Conservation (phyloP, 2,113 vertebrate genomes). For the Pachyramphus minor region DNA sequence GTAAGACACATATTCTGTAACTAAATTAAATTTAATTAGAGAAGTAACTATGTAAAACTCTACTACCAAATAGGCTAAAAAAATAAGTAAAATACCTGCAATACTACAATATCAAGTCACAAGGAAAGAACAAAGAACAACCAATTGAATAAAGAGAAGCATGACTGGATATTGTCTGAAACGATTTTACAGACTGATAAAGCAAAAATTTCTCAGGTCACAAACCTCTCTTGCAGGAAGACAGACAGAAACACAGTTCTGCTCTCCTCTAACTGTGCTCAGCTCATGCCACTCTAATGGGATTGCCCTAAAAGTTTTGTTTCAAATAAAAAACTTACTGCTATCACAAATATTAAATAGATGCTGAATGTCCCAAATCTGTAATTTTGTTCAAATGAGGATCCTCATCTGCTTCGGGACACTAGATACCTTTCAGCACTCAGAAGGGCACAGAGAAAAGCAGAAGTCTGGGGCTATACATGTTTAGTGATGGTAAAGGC, state of each 20-base stretch:
- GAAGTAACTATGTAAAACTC: not conserved
- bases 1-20: not conserved
- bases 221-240: not conserved
- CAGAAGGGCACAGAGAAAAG: not conserved
- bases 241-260: not conserved
- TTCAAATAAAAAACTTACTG: slow-evolving; percentile 20
- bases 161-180: not conserved
- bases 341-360: slow-evolving; percentile 25
- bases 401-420: slow-evolving; percentile 4
- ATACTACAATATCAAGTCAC: not conserved
- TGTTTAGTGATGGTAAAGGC: not conserved
- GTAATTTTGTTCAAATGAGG: not conserved
- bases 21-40: not conserved
- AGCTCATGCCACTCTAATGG: not conserved
- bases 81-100: not conserved
- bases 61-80: not conserved
- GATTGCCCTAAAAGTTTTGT: not conserved
- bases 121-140: not conserved
- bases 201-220: not conserved
- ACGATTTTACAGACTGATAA: not conserved
- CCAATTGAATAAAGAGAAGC: not conserved
- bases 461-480: not conserved
- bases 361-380: not conserved
- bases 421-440: not conserved
- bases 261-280: not conserved